These are phyloP conservation scores for Trichomalopsis sarcophagae DNA, from an alignment of 1,140 invertebrate genomes.

Conservation along the genomic window DNA sequence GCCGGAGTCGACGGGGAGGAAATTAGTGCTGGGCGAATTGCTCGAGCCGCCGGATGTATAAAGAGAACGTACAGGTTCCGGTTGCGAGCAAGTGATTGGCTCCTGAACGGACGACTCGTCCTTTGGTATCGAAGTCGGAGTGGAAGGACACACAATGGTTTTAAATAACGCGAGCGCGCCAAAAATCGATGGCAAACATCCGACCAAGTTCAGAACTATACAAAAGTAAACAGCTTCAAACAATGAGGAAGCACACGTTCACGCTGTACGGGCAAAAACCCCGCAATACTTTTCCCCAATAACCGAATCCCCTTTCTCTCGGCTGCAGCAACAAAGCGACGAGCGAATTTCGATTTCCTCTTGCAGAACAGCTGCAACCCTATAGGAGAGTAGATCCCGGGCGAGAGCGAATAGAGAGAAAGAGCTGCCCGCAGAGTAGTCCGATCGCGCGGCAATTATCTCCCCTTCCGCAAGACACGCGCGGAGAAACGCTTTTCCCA, in stretches of 20 bases:
- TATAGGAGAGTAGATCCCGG: background rate
- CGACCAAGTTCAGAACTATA: no score
- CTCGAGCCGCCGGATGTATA: background rate
- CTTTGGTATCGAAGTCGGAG: background rate
- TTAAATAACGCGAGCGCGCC: no score
- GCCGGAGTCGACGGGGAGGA: background rate
- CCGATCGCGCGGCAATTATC: background rate
- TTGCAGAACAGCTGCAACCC: background rate
- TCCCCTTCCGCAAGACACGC: background rate
- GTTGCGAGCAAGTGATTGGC: background rate
- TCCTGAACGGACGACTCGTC: background rate
- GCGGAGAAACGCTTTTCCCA: slow-evolving; percentile 29
- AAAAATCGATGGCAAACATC: no score
- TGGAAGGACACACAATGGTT: background rate
- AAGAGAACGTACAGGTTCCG: background rate
- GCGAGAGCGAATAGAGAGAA: background rate
- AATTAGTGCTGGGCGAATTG: background rate
- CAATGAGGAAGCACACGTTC: no score
- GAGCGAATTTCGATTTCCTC: slow-evolving; percentile 4
- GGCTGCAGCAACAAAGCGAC: background rate
- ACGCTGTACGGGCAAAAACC: no score
- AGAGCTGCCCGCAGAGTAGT: background rate
- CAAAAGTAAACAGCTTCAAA: no score
- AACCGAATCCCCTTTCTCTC: slow-evolving; percentile 12
- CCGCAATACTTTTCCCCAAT: background rate